Conservation (phyloP, 2,797 vertebrate genomes). For the Psittacula derbiana region DNA sequence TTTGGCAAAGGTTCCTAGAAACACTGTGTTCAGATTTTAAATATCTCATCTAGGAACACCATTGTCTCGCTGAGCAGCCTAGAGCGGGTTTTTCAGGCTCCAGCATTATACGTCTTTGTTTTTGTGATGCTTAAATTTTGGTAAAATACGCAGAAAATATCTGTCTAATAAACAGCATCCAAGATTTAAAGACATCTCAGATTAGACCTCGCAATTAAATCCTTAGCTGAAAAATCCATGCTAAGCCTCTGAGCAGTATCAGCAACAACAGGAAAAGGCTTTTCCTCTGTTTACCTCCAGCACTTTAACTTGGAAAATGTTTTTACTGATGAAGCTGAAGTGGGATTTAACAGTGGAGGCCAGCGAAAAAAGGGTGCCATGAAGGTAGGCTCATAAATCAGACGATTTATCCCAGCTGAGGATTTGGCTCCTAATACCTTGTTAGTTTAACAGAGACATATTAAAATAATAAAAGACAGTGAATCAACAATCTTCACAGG, state of each 20-base stretch:
- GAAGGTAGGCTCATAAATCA: conserved; percentile 35
- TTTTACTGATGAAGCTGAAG: background rate
- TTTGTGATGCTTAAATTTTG: background rate
- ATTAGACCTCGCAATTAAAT: conserved; percentile 36
- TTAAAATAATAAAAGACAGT: conserved; percentile 43
- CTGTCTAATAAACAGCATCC: conserved; percentile 12
- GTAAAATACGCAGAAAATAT: conserved; percentile 25
- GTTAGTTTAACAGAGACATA: conserved; percentile 28
- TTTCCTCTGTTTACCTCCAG: conserved; percentile 29
- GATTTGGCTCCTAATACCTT: conserved; percentile 28
- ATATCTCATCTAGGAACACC: background rate
- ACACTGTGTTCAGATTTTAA: background rate
- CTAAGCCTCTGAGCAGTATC: conserved; percentile 24
- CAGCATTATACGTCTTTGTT: background rate
- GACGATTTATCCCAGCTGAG: background rate
- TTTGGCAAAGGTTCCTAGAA: conserved; percentile 11
- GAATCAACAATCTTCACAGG: conserved; percentile 12
- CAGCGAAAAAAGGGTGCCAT: background rate
- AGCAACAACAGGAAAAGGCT: conserved; percentile 35
- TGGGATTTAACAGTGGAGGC: background rate
- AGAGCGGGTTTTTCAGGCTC: background rate
- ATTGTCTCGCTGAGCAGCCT: background rate
- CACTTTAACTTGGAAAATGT: background rate
- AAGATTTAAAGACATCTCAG: conserved; percentile 28
- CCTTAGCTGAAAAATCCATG: conserved; percentile 28